Conservation (phyloP, 2,888 invertebrate genomes). For the Spilarctia lutea region DNA sequence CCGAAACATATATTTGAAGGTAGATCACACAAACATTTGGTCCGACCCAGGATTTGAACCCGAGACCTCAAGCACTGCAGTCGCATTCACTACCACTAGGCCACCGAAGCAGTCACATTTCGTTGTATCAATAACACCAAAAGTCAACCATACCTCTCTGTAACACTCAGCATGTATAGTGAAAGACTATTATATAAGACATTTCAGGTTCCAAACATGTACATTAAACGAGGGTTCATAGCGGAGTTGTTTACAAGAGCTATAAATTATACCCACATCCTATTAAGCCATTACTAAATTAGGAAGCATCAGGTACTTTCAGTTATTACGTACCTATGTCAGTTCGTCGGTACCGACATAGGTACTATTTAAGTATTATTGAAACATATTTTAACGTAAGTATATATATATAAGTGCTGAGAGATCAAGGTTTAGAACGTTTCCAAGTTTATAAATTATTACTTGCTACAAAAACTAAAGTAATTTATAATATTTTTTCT, state of each 20-base stretch:
- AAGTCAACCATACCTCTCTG: background rate
- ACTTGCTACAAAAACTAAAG: background rate
- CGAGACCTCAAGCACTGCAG: too few species aligned
- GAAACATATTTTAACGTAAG: too few species aligned
- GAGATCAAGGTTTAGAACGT: too few species aligned
- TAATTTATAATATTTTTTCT: background rate
- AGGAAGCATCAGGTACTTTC: constrained; percentile 10
- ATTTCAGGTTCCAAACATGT: background rate
- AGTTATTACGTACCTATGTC: background rate
- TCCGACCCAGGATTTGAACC: too few species aligned
- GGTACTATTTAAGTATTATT: background rate
- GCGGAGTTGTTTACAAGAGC: constrained; percentile 8
- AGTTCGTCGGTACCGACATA: too few species aligned
- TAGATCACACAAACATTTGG: too few species aligned
- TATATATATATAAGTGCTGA: too few species aligned
- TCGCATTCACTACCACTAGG: too few species aligned
- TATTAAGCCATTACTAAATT: constrained; percentile 24
- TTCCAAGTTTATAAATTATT: too few species aligned
- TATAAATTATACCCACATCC: constrained; percentile 24
- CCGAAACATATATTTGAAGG: too few species aligned
- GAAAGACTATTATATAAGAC: background rate
- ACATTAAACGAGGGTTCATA: constrained; percentile 20
- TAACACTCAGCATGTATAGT: background rate
- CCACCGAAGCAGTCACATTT: too few species aligned
- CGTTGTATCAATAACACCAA: background rate